Base-by-base conservation (phyloP, 2,888 invertebrate species). In the Hemaris fuciformis region DNA sequence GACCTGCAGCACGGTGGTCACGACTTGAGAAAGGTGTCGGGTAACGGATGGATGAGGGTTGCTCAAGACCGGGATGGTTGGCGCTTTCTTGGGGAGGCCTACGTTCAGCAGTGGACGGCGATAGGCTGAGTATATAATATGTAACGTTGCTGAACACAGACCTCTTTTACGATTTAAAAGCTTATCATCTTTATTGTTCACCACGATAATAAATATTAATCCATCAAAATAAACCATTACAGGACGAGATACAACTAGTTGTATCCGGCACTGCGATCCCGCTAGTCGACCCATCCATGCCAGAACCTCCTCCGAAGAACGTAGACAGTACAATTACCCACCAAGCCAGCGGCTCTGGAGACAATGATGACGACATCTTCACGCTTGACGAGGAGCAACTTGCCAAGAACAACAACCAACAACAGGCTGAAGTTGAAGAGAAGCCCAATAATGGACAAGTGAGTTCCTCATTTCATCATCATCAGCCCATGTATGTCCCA, bases 221-320 rank as follows among this genome's bases (percentile, higher is more conserved):
- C n/a, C n/a, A n/a, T n/a, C n/a, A n/a, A 48, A 8, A 48, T 1
- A 48, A 23, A 48, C 3, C 48, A 48, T 67, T 58, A 22, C 73
- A 94, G 94, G 94, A 94, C 65, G 95, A 95, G 79, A 94, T 95
- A 66, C 95, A 95, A 74, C 79, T 95, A 23, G 89, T 95, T 1
- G 94, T 96, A 53, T 94, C 94, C 5, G 98, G 98, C 0, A 96
- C 97, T 88, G 97, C 97, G 20, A 93, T 97, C 56, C 91, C 97
- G 0, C 79, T 91, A 0, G 71, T 69, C 1, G 90, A 88, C 43
- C 84, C 87, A 0, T 72, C 70, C 20, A 81, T 77, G 25, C 63
- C 70, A 0, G 85, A 85, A 0, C 42, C 64, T 2, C 60, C 67
- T 31, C 62, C 61, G 8, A 57, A 68, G 0, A 67, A 68, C 53